Evolutionary conservation across 2,797 vertebrate genomes (phyloP).

Genomic region (Podarcis lilfordi): DNA sequence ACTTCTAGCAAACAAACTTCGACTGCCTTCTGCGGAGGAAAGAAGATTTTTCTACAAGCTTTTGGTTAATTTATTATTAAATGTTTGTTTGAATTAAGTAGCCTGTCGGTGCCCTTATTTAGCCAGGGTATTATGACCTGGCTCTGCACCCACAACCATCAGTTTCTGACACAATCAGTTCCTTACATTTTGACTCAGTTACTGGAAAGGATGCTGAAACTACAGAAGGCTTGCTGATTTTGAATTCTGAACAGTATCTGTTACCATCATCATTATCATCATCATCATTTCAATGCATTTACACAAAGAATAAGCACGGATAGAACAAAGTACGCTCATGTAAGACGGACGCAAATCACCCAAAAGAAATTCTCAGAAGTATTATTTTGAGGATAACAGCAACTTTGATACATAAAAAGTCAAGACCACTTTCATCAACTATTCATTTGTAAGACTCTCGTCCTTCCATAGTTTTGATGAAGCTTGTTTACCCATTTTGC

Average conservation of each 20-base stretch:
- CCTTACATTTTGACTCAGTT: no score
- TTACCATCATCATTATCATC: neutral
- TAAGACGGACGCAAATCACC: neutral
- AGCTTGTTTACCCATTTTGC: neutral
- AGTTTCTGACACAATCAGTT: conserved; percentile 29
- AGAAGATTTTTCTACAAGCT: neutral
- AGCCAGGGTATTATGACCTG: conserved; percentile 7
- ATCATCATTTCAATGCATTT: neutral
- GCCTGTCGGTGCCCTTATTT: neutral
- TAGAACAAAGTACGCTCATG: neutral
- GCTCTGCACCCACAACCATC: conserved; percentile 9
- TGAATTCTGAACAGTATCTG: conserved; percentile 21
- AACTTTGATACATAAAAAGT: neutral
- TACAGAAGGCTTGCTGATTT: neutral
- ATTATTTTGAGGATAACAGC: neutral
- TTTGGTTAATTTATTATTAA: conserved; percentile 42
- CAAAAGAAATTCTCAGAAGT: neutral
- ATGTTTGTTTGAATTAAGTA: conserved; percentile 39
- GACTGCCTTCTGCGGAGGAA: conserved; percentile 25
- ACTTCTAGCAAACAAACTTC: conserved; percentile 53
- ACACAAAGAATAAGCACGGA: neutral
- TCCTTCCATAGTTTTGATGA: neutral
- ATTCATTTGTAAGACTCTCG: neutral
- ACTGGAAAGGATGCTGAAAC: conserved; percentile 23
- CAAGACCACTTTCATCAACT: neutral